Evolutionary conservation across 2,113 vertebrate species (phyloP).

Genomic region (Lota lota): DNA sequence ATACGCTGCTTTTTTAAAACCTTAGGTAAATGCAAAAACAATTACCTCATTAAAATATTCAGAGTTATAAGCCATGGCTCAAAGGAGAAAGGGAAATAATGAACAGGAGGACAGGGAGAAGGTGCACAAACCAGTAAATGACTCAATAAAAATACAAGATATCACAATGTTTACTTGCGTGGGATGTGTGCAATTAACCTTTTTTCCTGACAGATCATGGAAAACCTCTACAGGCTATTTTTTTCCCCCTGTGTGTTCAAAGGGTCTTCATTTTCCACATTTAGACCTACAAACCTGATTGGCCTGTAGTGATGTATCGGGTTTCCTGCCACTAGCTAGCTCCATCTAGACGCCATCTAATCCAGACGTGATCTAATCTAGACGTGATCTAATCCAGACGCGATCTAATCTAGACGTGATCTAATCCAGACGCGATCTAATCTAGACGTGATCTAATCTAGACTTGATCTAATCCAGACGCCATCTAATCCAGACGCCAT

Average conservation of each 20-base stretch:
- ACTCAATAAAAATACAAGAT: neutral
- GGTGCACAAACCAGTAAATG: neutral
- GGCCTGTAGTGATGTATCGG: constrained; percentile 7
- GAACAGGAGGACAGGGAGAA: too few relatives aligned
- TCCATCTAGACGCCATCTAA: neutral
- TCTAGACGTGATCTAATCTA: too few relatives aligned
- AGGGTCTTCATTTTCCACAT: constrained; percentile 13
- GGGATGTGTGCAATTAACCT: neutral
- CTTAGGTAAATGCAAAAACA: too few relatives aligned
- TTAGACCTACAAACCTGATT: neutral
- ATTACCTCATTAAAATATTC: too few relatives aligned
- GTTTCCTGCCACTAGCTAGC: neutral
- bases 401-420: neutral
- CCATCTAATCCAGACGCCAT: too few relatives aligned
- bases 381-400: too few relatives aligned
- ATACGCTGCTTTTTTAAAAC: too few relatives aligned
- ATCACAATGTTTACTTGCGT: neutral
- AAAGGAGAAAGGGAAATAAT: too few relatives aligned
- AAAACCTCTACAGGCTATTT: neutral
- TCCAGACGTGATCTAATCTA: neutral
- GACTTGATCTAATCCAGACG: too few relatives aligned
- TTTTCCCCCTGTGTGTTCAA: neutral
- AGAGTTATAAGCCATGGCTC: too few relatives aligned
- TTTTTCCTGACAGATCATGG: neutral
- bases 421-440: constrained; percentile 35